These are phyloP conservation scores for Takifugu bimaculatus DNA, from an alignment of 2,113 vertebrate genomes.

Conservation along the genomic window DNA sequence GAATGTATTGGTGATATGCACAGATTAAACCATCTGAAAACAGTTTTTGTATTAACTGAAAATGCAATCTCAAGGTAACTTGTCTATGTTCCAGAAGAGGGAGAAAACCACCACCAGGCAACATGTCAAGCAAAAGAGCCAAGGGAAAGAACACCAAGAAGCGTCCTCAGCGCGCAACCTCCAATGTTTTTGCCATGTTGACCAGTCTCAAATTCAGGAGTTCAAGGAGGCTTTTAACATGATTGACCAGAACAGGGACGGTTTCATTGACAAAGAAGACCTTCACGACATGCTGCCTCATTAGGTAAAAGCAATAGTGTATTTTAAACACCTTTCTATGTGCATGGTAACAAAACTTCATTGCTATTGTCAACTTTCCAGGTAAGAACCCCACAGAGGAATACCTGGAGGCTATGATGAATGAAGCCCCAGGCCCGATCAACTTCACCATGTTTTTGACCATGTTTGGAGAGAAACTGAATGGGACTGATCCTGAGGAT, in stretches of 20 bases:
- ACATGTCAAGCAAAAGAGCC: conserved; percentile 92
- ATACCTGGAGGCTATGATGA: conserved; percentile 93
- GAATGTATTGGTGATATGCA: too few species aligned
- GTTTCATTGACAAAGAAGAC: conserved; percentile 92
- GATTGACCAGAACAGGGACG: conserved; percentile 93
- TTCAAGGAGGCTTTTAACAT: conserved; percentile 96
- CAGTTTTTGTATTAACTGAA: too few species aligned
- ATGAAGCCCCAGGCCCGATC: conserved; percentile 89
- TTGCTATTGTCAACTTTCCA: conserved; percentile 33
- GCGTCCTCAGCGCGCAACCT: conserved; percentile 90
- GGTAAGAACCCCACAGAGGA: conserved; percentile 93
- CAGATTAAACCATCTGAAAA: too few species aligned
- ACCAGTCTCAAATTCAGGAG: conserved; percentile 92
- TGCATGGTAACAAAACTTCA: not conserved
- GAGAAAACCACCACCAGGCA: conserved; percentile 40
- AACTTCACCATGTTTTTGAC: conserved; percentile 98
- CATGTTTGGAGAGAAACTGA: conserved; percentile 94
- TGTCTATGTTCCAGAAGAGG: conserved; percentile 13
- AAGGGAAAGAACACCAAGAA: conserved; percentile 96
- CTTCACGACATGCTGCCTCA: conserved; percentile 92
- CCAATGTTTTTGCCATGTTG: conserved; percentile 93
- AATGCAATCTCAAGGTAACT: not conserved
- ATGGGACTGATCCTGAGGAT: conserved; percentile 83
- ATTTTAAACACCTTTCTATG: not conserved
- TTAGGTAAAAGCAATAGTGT: conserved; percentile 71